These are phyloP conservation scores for Parotocinclus haroldoi DNA, from an alignment of 2,797 vertebrate species.

Conservation along the genomic window DNA sequence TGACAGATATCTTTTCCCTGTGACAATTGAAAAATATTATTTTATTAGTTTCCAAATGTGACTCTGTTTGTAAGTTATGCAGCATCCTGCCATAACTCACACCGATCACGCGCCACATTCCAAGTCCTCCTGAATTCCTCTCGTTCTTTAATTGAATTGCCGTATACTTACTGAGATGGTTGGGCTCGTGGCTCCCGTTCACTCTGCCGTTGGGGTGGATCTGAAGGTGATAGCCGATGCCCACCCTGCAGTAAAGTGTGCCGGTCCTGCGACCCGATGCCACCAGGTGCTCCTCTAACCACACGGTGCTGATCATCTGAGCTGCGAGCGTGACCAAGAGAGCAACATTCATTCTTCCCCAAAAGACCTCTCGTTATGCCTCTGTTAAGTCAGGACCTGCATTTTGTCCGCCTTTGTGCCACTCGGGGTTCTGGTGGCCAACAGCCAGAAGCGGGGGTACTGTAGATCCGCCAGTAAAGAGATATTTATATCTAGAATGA, in stretches of 20 bases:
- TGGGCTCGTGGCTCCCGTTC: slow-evolving; percentile 90
- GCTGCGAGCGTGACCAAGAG: slow-evolving; percentile 69
- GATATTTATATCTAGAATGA: slow-evolving; percentile 93
- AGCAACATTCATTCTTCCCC: slow-evolving; percentile 83
- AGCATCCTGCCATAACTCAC: no score
- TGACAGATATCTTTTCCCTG: no score
- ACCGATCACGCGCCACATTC: no score
- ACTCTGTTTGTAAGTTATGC: no score
- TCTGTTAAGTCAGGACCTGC: slow-evolving; percentile 55
- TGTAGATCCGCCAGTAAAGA: slow-evolving; percentile 65
- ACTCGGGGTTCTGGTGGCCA: slow-evolving; percentile 64
- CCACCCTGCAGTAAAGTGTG: slow-evolving; percentile 90
- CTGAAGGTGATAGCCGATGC: slow-evolving; percentile 96
- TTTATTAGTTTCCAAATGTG: no score
- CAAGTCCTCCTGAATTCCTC: no score
- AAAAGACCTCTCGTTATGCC: slow-evolving; percentile 45
- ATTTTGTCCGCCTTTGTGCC: slow-evolving; percentile 52
- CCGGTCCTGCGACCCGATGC: slow-evolving; percentile 87
- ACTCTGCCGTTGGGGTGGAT: slow-evolving; percentile 93
- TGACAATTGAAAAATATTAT: no score
- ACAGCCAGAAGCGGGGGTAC: slow-evolving; percentile 66
- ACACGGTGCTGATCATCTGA: slow-evolving; percentile 69
- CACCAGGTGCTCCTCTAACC: slow-evolving; percentile 53
- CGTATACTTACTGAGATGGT: slow-evolving; percentile 82
- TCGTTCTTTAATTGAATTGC: no score